Conservation (phyloP, 2,797 vertebrate genomes). For the Podargus strigoides region DNA sequence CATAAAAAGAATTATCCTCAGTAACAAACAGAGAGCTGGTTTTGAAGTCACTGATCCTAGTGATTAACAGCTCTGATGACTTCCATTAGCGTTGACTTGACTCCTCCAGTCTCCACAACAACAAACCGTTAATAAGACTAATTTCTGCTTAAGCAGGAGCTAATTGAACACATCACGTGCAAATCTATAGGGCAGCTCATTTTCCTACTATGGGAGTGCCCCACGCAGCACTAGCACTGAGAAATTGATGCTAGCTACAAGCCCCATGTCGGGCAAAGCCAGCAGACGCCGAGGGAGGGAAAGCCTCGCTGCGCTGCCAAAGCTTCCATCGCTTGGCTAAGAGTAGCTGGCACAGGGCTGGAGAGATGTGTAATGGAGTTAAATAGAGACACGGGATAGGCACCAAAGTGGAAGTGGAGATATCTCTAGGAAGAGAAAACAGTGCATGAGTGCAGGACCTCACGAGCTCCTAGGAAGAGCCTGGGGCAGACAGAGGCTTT, state of each 20-base stretch:
- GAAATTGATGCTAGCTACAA: background rate
- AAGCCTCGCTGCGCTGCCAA: background rate
- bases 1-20: slow-evolving; percentile 17
- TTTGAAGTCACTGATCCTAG: slow-evolving; percentile 13
- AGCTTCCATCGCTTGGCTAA: background rate
- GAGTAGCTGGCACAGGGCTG: slow-evolving; percentile 3
- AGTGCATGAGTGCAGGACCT: rapidly evolving
- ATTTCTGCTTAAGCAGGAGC: slow-evolving; percentile 12
- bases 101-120: slow-evolving; percentile 6
- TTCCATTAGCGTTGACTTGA: slow-evolving; percentile 2
- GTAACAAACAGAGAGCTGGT: background rate
- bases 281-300: background rate
- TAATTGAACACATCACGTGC: background rate
- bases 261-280: background rate
- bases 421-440: background rate
- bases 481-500: background rate
- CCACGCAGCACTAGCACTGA: background rate
- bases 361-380: slow-evolving; percentile 9
- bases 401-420: background rate
- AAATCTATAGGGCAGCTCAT: background rate
- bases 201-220: background rate
- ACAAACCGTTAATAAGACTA: slow-evolving; percentile 37
- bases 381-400: background rate
- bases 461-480: background rate
- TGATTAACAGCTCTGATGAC: slow-evolving; percentile 10